Evolutionary conservation across 2,113 vertebrate species (phyloP), one percentile per base, ranked within the genome.

Genomic region (Melanerpes aurifrons): DNA sequence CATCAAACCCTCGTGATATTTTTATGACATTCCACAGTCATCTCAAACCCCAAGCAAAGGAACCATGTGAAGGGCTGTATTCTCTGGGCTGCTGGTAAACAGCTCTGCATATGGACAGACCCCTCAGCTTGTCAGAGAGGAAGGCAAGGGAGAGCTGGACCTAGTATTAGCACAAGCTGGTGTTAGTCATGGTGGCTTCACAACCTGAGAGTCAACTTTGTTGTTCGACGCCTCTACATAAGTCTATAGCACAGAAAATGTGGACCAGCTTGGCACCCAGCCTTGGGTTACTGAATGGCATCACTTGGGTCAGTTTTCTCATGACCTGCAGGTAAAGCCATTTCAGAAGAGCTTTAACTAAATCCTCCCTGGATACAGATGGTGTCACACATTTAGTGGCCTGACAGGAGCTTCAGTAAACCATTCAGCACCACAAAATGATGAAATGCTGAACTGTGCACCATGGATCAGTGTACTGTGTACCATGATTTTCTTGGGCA

Each of bases 31-130:
- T 87, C 53, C 77, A 71, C 67, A 74, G 45, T 21, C n/a, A 66
- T 31, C 37, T 64, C 54, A 83, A 71, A 66, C 15, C n/a, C 45
- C n/a, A 72, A 66, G 40, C 59, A 76, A 70, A 53, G 48, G 66
- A 88, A 68, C n/a, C 53, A 50, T 0, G 1, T 35, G 63, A 32
- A 53, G 40, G 43, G 43, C 43, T n/a, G 28, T 82, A 37, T 47
- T 61, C 78, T 54, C 57, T 48, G 21, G 20, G 32, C 29, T 43
- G 53, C 73, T 74, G 62, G 50, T 54, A 31, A 64, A 64, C 37
- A 31, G 45, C 45, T 78, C 35, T 26, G 53, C 1, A 1, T 7
- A 79, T 0, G 1, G 54, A 50, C 31, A 28, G 31, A 64, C 22
- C 31, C 54, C n/a, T 57, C 57, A 69, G 62, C 37, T 57, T 32